Conservation (phyloP, 1,140 invertebrate genomes). For the Diorhabda sublineata region DNA sequence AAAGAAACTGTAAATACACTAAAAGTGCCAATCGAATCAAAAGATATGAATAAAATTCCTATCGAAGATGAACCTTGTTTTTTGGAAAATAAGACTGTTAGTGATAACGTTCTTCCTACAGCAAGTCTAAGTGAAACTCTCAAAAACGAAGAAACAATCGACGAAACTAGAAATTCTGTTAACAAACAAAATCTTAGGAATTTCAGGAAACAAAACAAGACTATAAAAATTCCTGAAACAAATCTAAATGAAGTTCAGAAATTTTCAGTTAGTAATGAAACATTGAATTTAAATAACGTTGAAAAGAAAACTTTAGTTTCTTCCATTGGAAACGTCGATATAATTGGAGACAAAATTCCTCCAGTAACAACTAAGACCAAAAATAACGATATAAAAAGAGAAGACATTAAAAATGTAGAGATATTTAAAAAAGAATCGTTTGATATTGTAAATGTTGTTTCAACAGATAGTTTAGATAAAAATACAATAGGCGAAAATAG, state of each 20-base stretch:
- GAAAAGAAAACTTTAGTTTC: too few relatives aligned
- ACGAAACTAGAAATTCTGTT: neutral
- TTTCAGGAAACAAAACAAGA: constrained; percentile 1
- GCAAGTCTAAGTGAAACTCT: neutral
- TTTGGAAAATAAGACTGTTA: constrained; percentile 21
- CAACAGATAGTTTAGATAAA: too few relatives aligned
- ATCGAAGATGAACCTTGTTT: constrained; percentile 25
- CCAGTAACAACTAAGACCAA: too few relatives aligned
- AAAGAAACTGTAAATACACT: constrained; percentile 9
- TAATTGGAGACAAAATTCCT: too few relatives aligned
- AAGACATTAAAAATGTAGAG: neutral
- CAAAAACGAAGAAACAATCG: neutral
- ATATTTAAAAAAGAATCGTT: neutral
- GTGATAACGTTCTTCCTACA: neutral
- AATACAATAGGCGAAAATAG: neutral
- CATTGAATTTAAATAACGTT: too few relatives aligned
- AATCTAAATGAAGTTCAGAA: too few relatives aligned
- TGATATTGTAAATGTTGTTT: neutral
- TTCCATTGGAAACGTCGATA: too few relatives aligned
- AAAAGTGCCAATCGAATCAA: constrained; percentile 3
- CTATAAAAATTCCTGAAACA: too few relatives aligned
- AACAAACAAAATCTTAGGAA: neutral
- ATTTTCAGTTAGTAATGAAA: too few relatives aligned
- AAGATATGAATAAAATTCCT: constrained; percentile 5
- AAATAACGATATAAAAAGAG: neutral